Base-by-base conservation (phyloP, 2,888 invertebrate species). In the Dichetophora obliterata region DNA sequence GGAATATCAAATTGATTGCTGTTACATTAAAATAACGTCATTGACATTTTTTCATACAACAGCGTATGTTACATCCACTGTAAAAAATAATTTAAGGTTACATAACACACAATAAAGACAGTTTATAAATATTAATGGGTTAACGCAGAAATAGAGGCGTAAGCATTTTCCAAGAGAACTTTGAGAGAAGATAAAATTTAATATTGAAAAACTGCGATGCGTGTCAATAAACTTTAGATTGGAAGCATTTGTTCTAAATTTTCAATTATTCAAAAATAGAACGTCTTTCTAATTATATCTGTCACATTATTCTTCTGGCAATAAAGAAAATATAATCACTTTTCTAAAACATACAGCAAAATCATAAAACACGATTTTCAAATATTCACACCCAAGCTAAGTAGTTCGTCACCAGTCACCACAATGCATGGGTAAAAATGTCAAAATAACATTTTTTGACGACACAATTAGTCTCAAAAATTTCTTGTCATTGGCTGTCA, bases 1-100 rank as follows among this genome's bases (percentile, higher is more conserved):
- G 83, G 83, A 83, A 83, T 82, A 81, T 82, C 80, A 82, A 83
- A 83, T 82, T 83, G 82, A 83, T 82, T 82, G 83, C 8, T 37
- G 6, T 43, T 43, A 43, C 43, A 43, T 2, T 14, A 6, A 43
- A 43, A 14, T 43, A 11, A 14, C 43, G 11, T 43, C 43, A 83
- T 83, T 83, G 82, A 22, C 19, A 19, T 48, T 68, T 63, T 31
- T 68, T 8, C 27, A 59, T 22, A 14, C 14, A 16, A n/a, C n/a
- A n/a, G n/a, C n/a, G n/a, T n/a, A n/a, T n/a, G n/a, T n/a, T n/a
- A n/a, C n/a, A n/a, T n/a, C n/a, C 3, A 59, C 14, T 14, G 19
- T 59, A 22, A 59, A 8, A 4, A 24, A 59, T 9, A 27, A 27
- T 9, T 9, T 27, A 2, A 24, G 11, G 24, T 1, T 1, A 14